These are phyloP conservation scores for Gasteruption jaculator DNA, from an alignment of 2,888 invertebrate genomes.

Conservation along the genomic window DNA sequence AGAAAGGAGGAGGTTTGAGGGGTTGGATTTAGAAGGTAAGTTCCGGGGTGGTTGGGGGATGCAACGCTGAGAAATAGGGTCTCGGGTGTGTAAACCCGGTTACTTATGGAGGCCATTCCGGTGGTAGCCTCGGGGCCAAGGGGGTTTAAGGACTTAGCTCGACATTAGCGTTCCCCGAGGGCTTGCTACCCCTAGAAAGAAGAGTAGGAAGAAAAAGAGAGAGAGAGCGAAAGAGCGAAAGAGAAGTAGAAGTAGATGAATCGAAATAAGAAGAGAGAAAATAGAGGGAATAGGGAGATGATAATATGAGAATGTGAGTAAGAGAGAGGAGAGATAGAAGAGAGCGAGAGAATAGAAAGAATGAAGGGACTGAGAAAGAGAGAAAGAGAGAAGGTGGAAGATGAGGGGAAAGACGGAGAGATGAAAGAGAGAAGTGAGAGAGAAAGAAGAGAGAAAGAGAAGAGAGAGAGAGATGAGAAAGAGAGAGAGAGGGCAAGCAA, in stretches of 20 bases:
- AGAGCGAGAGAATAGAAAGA: constrained; percentile 9
- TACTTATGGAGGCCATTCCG: constrained; percentile 51
- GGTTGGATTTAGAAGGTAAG: constrained; percentile 21
- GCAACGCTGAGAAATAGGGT: constrained; percentile 47
- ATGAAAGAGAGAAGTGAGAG: constrained; percentile 23
- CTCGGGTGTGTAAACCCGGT: constrained; percentile 50
- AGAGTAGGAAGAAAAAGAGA: constrained; percentile 14
- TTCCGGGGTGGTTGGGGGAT: constrained; percentile 17
- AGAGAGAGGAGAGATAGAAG: constrained; percentile 1
- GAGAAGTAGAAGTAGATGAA: too few relatives aligned
- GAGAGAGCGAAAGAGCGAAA: constrained; percentile 18
- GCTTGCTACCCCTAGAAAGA: constrained; percentile 22
- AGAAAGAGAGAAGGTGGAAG: constrained; percentile 8
- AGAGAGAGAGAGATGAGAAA: too few relatives aligned
- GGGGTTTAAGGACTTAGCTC: constrained; percentile 51
- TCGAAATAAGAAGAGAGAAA: too few relatives aligned
- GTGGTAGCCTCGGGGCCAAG: constrained; percentile 43
- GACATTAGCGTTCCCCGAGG: constrained; percentile 48
- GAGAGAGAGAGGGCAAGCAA: constrained; percentile 16
- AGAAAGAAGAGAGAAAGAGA: too few relatives aligned
- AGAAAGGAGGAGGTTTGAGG: constrained; percentile 9
- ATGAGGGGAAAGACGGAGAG: constrained; percentile 13
- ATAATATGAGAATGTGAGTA: too few relatives aligned
- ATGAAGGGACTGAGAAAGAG: constrained; percentile 10
- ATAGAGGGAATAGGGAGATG: too few relatives aligned